Evolutionary conservation across 2,113 vertebrate genomes (phyloP).

Genomic region (Labrus mixtus): DNA sequence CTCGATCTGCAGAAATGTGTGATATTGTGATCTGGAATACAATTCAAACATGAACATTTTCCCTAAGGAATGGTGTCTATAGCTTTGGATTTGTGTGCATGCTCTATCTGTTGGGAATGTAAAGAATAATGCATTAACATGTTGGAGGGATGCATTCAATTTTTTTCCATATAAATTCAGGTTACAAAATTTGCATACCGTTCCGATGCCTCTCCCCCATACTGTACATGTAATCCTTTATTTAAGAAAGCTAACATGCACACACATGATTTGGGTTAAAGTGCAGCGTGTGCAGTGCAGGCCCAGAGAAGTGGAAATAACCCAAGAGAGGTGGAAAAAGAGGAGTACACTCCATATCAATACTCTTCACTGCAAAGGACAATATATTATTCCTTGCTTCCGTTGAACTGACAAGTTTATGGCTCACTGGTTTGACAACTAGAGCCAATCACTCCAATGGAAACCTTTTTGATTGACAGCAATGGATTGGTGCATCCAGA

Average conservation of each 20-base stretch:
- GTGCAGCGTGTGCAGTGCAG: slow-evolving; percentile 2
- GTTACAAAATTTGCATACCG: background rate
- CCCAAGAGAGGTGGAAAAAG: background rate
- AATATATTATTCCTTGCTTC: slow-evolving; percentile 9
- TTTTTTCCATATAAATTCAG: slow-evolving; percentile 14
- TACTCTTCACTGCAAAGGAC: background rate
- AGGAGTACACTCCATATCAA: slow-evolving; percentile 1
- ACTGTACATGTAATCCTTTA: background rate
- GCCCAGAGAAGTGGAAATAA: background rate
- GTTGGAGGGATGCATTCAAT: background rate
- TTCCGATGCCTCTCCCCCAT: background rate
- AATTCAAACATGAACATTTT: background rate
- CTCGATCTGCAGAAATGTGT: background rate
- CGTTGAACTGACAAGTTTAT: slow-evolving; percentile 19
- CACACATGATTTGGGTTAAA: slow-evolving; percentile 13
- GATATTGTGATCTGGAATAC: background rate
- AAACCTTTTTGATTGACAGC: slow-evolving; percentile 24
- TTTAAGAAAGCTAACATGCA: background rate
- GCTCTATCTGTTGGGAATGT: background rate
- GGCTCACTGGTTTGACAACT: slow-evolving; percentile 32
- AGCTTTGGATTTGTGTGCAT: background rate
- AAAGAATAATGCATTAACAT: slow-evolving; percentile 10
- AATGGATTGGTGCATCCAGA: background rate
- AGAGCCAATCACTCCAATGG: slow-evolving; percentile 14
- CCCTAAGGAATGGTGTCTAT: background rate